Base-by-base conservation (phyloP, 1,140 invertebrate species). In the Drosophila bocqueti region DNA sequence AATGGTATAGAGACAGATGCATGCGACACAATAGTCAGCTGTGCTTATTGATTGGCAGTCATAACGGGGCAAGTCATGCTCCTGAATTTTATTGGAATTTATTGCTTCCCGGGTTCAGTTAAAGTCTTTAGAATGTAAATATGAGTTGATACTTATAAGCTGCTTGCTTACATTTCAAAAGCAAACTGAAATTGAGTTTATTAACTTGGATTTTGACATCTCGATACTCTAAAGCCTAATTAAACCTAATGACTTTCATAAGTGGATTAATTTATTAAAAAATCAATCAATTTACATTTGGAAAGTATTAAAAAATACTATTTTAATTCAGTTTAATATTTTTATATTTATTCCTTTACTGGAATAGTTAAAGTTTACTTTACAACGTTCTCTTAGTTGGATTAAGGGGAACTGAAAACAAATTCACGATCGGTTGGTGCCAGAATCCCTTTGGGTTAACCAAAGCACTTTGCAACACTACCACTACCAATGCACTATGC, bases 401-500 rank as follows among this genome's bases (percentile, higher is more conserved):
- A 24, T 6, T 21, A 55, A 24, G 4, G 8, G 15, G 52, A 16
- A 16, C 16, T 16, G 1, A 5, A 21, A 55, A 15, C 1, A 26
- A 2, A 24, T 26, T 7, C 8, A 24, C 21, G 34, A 55, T 24
- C 21, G 36, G 15, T 10, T 38, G 13, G 13, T 26, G 15, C 11
- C 26, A 36, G 34, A 50, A 57, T 57, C 15, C 54, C 15, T 11
- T 40, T 24, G 34, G 34, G 34, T 11, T 55, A 2, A 55, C 34
- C 34, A 16, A 18, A 24, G 18, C 15, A 24, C 36, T 57, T 57
- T 57, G 54, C 54, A 24, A 26, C 21, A 57, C 26, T 24, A 45
- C n/a, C 36, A 60, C 71, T 71, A 47, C 24, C 7, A 50, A 21
- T 43, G 47, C 76, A 76, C 74, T 81, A 61, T 61, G 69, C 62